phyloP scores from a whole-genome alignment of 2,888 invertebrate genomes.

The Tenthredo scrophulariae region DNA sequence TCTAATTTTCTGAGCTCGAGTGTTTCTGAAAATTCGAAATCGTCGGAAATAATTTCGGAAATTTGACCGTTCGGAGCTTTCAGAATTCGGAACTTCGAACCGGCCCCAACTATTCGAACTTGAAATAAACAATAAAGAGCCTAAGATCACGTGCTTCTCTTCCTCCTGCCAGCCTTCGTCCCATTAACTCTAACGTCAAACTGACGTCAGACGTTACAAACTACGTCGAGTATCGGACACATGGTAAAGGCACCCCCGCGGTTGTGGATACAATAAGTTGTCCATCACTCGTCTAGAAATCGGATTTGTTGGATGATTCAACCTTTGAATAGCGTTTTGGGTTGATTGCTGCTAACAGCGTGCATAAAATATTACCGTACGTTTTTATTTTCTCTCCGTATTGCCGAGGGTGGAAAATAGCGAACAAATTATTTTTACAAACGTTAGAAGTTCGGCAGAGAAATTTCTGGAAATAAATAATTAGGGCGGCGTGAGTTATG shows the following conservation, averaged over 20 bases:
- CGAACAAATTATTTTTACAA: not conserved
- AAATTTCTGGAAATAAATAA: not conserved
- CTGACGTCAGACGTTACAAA: slow-evolving; percentile 4
- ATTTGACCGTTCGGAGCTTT: too few species aligned
- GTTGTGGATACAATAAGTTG: not conserved
- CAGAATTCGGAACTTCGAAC: too few species aligned
- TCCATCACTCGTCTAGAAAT: not conserved
- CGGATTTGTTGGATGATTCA: not conserved
- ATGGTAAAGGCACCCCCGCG: not conserved
- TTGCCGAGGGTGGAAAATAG: not conserved
- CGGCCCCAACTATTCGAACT: too few species aligned
- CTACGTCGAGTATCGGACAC: not conserved
- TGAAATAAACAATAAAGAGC: not conserved
- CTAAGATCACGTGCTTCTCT: not conserved
- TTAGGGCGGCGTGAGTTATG: not conserved
- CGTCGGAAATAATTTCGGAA: too few species aligned
- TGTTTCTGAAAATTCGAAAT: too few species aligned
- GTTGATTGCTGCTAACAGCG: not conserved
- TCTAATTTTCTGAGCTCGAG: too few species aligned
- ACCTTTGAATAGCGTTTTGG: too few species aligned
- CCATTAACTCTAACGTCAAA: not conserved
- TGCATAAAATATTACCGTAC: not conserved
- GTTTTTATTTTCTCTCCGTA: not conserved
- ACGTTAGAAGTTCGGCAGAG: not conserved
- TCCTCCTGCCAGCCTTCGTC: too few species aligned